Conservation (phyloP, 1,140 invertebrate species). For the Tachypleus tridentatus region DNA sequence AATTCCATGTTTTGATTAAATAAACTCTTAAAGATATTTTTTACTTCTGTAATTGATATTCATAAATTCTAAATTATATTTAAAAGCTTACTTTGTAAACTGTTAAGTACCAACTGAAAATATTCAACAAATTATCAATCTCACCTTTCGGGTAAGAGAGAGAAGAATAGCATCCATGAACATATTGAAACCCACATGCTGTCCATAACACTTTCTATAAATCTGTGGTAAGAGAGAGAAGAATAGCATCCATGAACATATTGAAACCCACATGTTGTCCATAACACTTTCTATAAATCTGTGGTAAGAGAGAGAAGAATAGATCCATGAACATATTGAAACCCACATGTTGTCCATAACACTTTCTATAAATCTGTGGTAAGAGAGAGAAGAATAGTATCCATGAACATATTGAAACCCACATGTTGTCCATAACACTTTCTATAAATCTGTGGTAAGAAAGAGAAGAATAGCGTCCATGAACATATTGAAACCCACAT, state of each 20-base stretch:
- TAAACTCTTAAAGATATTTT: neutral
- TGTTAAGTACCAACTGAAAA: no score
- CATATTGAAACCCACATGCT: slow-evolving; percentile 92
- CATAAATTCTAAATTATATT: neutral
- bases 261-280: slow-evolving; percentile 92
- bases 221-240: slow-evolving; percentile 55
- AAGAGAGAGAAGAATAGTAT: slow-evolving; percentile 32
- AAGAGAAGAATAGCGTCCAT: slow-evolving; percentile 78
- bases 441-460: no score
- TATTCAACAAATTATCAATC: neutral
- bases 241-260: slow-evolving; percentile 83
- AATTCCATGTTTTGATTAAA: no score
- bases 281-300: slow-evolving; percentile 65
- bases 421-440: slow-evolving; percentile 80
- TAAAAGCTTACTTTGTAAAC: neutral
- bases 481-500: slow-evolving; percentile 94
- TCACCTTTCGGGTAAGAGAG: slow-evolving; percentile 66
- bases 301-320: slow-evolving; percentile 35
- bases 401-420: slow-evolving; percentile 28
- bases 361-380: slow-evolving; percentile 51
- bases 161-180: slow-evolving; percentile 82
- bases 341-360: slow-evolving; percentile 87
- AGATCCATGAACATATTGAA: slow-evolving; percentile 83
- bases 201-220: slow-evolving; percentile 78
- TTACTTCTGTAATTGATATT: neutral